Evolutionary conservation across 2,888 invertebrate species (phyloP).

Genomic region (Sinohyriopsis cumingii): DNA sequence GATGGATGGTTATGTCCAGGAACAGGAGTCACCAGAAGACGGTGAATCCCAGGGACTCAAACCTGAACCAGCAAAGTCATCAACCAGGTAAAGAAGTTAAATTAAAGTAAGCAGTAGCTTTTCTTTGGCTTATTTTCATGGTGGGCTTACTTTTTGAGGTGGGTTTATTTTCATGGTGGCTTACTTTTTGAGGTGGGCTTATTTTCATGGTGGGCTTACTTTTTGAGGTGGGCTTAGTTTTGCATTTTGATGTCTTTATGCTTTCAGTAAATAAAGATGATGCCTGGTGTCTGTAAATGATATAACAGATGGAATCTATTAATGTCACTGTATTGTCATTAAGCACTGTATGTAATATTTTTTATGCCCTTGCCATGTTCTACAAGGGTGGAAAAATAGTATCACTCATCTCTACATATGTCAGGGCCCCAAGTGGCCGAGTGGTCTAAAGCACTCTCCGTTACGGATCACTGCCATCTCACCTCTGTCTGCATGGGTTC

Average conservation of each 20-base stretch:
- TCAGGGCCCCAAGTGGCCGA: too few relatives aligned
- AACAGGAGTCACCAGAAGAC: constrained; percentile 32
- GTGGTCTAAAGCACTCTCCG: too few relatives aligned
- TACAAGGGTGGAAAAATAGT: too few relatives aligned
- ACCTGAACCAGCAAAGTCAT: constrained; percentile 36
- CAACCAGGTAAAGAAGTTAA: constrained; percentile 5
- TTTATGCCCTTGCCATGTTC: too few relatives aligned
- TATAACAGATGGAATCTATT: too few relatives aligned
- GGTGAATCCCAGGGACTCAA: constrained; percentile 28
- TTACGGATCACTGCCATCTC: too few relatives aligned
- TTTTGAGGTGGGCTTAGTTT: neutral
- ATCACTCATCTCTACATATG: too few relatives aligned
- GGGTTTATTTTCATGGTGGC: neutral
- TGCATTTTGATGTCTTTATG: neutral
- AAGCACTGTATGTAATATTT: too few relatives aligned
- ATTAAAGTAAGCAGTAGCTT: neutral
- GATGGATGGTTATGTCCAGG: constrained; percentile 53
- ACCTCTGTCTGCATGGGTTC: too few relatives aligned
- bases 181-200: neutral
- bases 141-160: neutral
- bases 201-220: neutral
- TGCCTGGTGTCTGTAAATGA: too few relatives aligned
- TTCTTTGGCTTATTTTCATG: neutral
- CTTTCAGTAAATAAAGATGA: too few relatives aligned
- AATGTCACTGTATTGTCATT: too few relatives aligned